Conservation (phyloP, 92 coral and sea anemone genomes). For the Zoanthus sansibaricus region DNA sequence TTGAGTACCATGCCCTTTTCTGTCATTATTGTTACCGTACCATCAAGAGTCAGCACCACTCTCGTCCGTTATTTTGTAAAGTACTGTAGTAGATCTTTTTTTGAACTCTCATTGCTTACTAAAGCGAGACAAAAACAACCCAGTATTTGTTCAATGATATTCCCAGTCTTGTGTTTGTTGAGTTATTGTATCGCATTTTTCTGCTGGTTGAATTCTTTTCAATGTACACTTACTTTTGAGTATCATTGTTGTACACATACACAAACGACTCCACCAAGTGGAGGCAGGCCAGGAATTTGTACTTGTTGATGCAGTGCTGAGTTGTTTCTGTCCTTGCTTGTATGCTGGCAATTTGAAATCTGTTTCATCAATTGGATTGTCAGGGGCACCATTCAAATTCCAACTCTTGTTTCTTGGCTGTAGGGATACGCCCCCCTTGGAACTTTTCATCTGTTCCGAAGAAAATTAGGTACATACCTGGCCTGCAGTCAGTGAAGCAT, state of each 20-base stretch:
- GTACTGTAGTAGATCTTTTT: not conserved
- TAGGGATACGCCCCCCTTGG: slow-evolving; percentile 86
- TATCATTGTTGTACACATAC: slow-evolving; percentile 40
- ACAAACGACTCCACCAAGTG: slow-evolving; percentile 51
- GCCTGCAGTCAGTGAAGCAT: slow-evolving; percentile 82
- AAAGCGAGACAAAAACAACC: slow-evolving; percentile 87
- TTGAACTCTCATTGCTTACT: slow-evolving; percentile 48
- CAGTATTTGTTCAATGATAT: slow-evolving; percentile 30
- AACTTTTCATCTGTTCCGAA: slow-evolving; percentile 74
- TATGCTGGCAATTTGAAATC: slow-evolving; percentile 70
- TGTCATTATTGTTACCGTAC: no score
- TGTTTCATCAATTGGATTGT: slow-evolving; percentile 37
- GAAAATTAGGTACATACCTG: slow-evolving; percentile 84
- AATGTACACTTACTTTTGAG: not conserved
- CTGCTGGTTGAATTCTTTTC: slow-evolving; percentile 4
- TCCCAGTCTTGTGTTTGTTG: slow-evolving; percentile 7
- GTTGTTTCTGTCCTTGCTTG: slow-evolving; percentile 81
- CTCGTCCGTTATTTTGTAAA: not conserved
- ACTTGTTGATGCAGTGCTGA: slow-evolving; percentile 43
- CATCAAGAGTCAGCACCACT: no score
- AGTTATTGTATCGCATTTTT: not conserved
- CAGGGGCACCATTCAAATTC: slow-evolving; percentile 58
- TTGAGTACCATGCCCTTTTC: not conserved
- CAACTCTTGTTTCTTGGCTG: slow-evolving; percentile 74
- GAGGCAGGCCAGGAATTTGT: slow-evolving; percentile 75